Conservation (phyloP, 23 tunicate species). For the Oikopleura albicans region DNA sequence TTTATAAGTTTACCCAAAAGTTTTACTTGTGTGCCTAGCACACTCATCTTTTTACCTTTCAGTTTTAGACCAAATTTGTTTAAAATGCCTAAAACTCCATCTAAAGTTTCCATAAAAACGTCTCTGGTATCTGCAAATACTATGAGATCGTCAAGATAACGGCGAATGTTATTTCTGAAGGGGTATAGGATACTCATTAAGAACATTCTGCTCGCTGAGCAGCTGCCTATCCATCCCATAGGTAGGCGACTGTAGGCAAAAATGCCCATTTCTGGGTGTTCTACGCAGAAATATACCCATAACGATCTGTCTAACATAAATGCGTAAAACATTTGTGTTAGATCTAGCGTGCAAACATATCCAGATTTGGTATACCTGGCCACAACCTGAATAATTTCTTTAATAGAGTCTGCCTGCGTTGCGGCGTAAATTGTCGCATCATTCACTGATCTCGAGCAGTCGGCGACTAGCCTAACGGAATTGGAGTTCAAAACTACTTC, state of each 20-base stretch:
- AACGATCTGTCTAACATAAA: neutral
- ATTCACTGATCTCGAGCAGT: neutral
- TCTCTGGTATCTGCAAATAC: neutral
- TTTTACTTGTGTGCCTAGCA: neutral
- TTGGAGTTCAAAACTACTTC: neutral
- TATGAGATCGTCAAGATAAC: neutral
- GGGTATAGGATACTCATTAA: neutral
- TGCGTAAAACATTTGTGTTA: neutral
- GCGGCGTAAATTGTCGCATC: neutral
- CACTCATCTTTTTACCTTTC: neutral
- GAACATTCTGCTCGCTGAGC: neutral
- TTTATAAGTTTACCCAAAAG: neutral
- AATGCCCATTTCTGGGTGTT: no score
- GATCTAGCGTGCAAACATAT: neutral
- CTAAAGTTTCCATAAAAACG: neutral
- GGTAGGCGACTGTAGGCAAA: no score
- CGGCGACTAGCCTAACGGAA: neutral
- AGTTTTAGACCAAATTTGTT: neutral
- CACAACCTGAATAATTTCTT: neutral
- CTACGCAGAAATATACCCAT: neutral
- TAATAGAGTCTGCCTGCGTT: neutral
- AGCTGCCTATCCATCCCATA: neutral
- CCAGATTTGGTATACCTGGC: neutral
- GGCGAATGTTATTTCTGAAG: neutral
- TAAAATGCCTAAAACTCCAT: neutral